Base-by-base conservation (phyloP, 2,113 vertebrate species). In the Xerus inauris region DNA sequence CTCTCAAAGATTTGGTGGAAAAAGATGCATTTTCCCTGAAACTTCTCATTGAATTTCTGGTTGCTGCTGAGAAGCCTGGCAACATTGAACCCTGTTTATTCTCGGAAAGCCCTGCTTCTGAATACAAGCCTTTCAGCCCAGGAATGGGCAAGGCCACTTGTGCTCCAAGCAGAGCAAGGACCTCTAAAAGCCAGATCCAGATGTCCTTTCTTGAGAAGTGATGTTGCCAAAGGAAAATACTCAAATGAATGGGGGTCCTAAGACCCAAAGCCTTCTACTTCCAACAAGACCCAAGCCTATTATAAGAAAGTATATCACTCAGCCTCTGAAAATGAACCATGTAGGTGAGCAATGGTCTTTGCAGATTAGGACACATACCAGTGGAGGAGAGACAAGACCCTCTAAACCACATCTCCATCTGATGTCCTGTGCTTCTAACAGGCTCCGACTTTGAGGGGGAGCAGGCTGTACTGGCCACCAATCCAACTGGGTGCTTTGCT, bases 21-120 rank as follows among this genome's bases (percentile, higher is more conserved):
- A 96, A 96, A 89, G 79, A 81, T 24, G 45, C 47, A 84, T 91
- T 92, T 94, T 79, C 87, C 80, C 93, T 94, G 88, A 94, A 87
- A 89, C 88, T 82, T 96, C 94, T 89, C 89, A 3, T 65, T 2
- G 0, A 54, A 89, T 95, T 96, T 95, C 85, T 97, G 88, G 47
- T 76, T 35, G 57, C 65, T 38, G 45, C 51, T 35, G 80, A 40
- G 62, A 49, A 69, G 72, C 49, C 24, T 95, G 95, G 91, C 89
- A 89, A 69, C 26, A 9, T 24, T 20, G 11, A 12, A 1, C 4
- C 65, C 17, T 80, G 85, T 72, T 93, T 87, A 75, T 79, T 88
- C 54, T 71, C 19, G 77, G 75, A 62, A 79, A 94, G 71, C 59
- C 76, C 3, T 0, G 71, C 38, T 87, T 59, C 88, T 86, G 79